Evolutionary conservation across 1,140 invertebrate species (phyloP), one percentile per base, ranked within the genome.

Genomic region (Babylonia areolata): DNA sequence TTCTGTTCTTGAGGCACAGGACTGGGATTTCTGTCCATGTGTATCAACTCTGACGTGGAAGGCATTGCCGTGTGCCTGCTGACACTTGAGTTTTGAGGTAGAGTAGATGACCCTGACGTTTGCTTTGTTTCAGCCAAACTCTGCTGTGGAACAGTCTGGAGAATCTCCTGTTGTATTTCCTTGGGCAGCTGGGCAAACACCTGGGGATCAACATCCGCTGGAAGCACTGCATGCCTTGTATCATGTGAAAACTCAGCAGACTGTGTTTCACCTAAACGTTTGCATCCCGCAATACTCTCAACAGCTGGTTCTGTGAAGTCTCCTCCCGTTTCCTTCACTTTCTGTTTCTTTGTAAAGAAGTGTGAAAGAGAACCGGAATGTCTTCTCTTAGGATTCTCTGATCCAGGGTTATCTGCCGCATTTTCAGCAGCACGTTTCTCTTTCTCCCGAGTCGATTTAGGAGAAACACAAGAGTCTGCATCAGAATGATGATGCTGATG

Each of bases 131-230:
- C 6, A n/a, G 58, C 15, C 5, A 23, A n/a, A 64, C 28, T 64
- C 5, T 6, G 15, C 23, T 64, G 12, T 64, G 58, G 58, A 64
- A 64, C 40, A 23, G 6, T 73, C 51, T 71, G 23, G 20, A 84
- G 75, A n/a, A 87, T 87, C 73, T 90, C 87, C 69, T 86, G 58
- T 42, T 87, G 84, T 35, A 88, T 87, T n/a, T 89, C 87, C 58
- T 37, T 33, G 40, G 86, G 88, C 23, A 89, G 79, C 33, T 87
- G 87, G n/a, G 23, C n/a, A 58, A 88, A 87, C 6, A 90, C 88
- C 0, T 86, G 79, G 17, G 51, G 51, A 85, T 90, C 89, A 40
- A 89, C 78, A 84, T 46, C 71, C 12, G 33, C 20, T 35, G 78
- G 64, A 39, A 86, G 78, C 33, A 40, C 33, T 31, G 23, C 28